Base-by-base conservation (phyloP, 2,113 vertebrate species). In the Probosciger aterrimus region DNA sequence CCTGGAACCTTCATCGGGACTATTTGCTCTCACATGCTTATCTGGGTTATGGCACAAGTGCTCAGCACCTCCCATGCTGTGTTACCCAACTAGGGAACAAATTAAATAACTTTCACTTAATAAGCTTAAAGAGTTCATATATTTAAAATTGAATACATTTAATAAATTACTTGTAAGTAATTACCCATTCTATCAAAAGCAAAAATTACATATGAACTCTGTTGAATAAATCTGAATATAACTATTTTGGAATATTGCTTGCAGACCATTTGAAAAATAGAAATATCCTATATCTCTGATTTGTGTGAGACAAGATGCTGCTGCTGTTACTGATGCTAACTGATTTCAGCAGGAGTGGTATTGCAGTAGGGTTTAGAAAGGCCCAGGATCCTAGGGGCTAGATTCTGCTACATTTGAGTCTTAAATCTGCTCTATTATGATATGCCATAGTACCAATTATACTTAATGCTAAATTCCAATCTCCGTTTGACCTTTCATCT, bases 291-390 rank as follows among this genome's bases (percentile, higher is more conserved):
- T 16, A 18, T 43, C 27, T 59, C 53, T 64, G 24, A 53, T 39
- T 11, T 71, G 18, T 50, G 37, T 27, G 94, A 63, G 70, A 86
- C 28, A 76, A 82, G 37, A 59, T 28, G 18, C 27, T 86, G 71
- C 37, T 78, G 37, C 57, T 0, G 0, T 41, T 68, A 46, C 41
- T 4, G 1, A n/a, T 73, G 59, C 20, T 79, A 70, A 57, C 4
- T 80, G 43, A 68, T 68, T 86, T 80, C 71, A 89, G 37, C 25
- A 60, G 41, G 13, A 74, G 44, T 5, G 3, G 13, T 27, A 60
- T 10, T 77, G 53, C 68, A 83, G 18, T 5, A 52, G 39, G 86
- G 25, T 44, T 86, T 60, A 57, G 43, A 73, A 92, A 86, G 44
- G 14, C 9, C 39, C 43, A 44, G 33, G 25, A 79, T 28, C 17